phyloP scores from a whole-genome alignment of 2,797 vertebrate genomes.

The Argya squamiceps region DNA sequence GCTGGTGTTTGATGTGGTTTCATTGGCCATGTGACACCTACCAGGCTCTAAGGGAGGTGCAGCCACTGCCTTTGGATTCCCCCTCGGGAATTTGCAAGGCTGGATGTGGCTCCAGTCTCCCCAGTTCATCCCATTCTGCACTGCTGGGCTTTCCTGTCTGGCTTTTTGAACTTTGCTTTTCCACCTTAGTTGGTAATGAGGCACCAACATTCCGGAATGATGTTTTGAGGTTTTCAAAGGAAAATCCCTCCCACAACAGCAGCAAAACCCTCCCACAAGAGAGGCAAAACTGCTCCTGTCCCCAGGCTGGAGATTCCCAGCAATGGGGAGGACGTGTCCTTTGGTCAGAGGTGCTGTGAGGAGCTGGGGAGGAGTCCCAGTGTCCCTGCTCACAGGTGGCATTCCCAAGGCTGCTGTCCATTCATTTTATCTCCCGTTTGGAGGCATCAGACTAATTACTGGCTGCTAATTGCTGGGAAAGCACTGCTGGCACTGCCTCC shows the following conservation, averaged over 20 bases:
- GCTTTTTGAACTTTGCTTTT: not conserved
- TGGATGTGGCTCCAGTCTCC: not conserved
- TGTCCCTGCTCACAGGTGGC: not conserved
- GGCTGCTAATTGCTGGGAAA: slow-evolving; percentile 10
- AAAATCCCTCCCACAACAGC: not conserved
- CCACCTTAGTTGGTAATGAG: not conserved
- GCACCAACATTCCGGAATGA: not conserved
- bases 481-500: not conserved
- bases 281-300: not conserved
- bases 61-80: not conserved
- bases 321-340: fast-evolving
- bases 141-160: not conserved
- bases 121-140: not conserved
- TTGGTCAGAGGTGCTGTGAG: not conserved
- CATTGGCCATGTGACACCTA: fast-evolving
- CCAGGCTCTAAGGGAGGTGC: not conserved
- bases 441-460: not conserved
- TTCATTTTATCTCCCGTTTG: not conserved
- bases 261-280: not conserved
- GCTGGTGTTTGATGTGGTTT: not conserved
- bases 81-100: not conserved
- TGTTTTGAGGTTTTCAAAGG: not conserved
- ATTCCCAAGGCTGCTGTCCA: not conserved
- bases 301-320: not conserved
- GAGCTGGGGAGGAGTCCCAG: not conserved